phyloP scores from a whole-genome alignment of 2,113 vertebrate genomes.

The Calidris pygmaea region DNA sequence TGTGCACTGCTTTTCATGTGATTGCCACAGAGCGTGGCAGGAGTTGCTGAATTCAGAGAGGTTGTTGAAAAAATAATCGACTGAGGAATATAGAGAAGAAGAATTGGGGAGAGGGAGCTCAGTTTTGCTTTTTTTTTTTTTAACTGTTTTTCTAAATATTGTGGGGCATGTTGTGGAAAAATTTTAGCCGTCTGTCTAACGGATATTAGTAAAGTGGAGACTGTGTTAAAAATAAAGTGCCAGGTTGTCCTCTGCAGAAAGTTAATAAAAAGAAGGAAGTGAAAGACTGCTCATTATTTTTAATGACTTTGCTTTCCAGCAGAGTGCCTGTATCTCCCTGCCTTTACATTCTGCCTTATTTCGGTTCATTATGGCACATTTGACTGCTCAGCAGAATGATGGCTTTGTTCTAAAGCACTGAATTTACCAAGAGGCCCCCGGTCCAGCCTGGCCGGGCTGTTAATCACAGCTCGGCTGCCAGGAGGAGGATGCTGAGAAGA shows the following conservation, averaged over 20 bases:
- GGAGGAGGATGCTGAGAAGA: slow-evolving; percentile 50
- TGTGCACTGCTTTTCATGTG: not conserved
- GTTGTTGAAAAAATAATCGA: not conserved
- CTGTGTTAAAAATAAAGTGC: slow-evolving; percentile 72
- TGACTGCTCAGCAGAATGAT: slow-evolving; percentile 77
- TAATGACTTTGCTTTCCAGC: slow-evolving; percentile 86
- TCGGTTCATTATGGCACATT: slow-evolving; percentile 73
- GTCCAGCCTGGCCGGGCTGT: slow-evolving; percentile 22
- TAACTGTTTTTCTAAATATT: slow-evolving; percentile 7
- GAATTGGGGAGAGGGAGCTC: not conserved
- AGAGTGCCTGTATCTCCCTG: slow-evolving; percentile 78
- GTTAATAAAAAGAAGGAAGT: slow-evolving; percentile 81
- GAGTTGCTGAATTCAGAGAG: not conserved
- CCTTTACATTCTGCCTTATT: slow-evolving; percentile 76
- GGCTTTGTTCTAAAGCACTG: slow-evolving; percentile 79
- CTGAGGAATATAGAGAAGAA: not conserved
- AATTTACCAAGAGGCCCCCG: slow-evolving; percentile 68
- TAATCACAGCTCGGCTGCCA: slow-evolving; percentile 29
- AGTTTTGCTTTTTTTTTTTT: not conserved
- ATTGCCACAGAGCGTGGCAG: fast-evolving
- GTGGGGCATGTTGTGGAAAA: not conserved
- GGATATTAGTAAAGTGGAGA: slow-evolving; percentile 66
- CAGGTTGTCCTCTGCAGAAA: slow-evolving; percentile 75
- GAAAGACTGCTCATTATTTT: slow-evolving; percentile 86
- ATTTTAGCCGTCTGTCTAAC: slow-evolving; percentile 48